Evolutionary conservation across 2,888 invertebrate species (phyloP), one percentile per base, ranked within the genome.

Genomic region (Rotaria macrura): DNA sequence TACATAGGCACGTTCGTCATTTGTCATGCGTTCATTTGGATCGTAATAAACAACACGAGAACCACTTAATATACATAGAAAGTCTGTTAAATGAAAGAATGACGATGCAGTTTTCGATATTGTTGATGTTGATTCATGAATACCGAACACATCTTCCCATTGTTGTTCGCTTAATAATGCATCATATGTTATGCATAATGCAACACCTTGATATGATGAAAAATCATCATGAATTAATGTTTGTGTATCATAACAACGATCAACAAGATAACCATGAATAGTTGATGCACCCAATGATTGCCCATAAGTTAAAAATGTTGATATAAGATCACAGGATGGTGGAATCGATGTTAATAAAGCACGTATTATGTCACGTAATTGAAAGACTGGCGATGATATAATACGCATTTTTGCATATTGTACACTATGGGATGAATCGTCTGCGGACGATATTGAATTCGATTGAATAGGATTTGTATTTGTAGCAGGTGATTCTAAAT

Each of bases 101-200:
- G 65, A 65, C 7, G 65, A 65, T 65, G 65, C 65, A 2, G 49
- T 47, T 40, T 83, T 83, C 10, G 49, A 47, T 40, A 47, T 83
- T 23, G n/a, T 49, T 25, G 49, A 49, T 34, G 65, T 38, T 20
- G 85, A 85, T 57, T 86, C 86, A 47, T 85, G 85, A 43, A 83
- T 72, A 12, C 85, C 83, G 65, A 86, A 86, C 55, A 85, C 83
- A 47, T 86, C 86, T 52, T 86, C 86, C 86, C 86, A 86, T 52
- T 86, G 86, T 38, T 86, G 85, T 47, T 86, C 86, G 79, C 34
- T 85, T 40, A 86, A 57, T 54, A 83, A 23, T 25, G 83, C 83
- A 84, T 86, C 86, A 40, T 83, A 86, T n/a, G 85, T 85, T 34
- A 85, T 65, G 54, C 86, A 86, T 40, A 86, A 65, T 25, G 86